These are phyloP conservation scores for Phrynocephalus versicolor DNA, from an alignment of 2,113 vertebrate species.

Conservation along the genomic window DNA sequence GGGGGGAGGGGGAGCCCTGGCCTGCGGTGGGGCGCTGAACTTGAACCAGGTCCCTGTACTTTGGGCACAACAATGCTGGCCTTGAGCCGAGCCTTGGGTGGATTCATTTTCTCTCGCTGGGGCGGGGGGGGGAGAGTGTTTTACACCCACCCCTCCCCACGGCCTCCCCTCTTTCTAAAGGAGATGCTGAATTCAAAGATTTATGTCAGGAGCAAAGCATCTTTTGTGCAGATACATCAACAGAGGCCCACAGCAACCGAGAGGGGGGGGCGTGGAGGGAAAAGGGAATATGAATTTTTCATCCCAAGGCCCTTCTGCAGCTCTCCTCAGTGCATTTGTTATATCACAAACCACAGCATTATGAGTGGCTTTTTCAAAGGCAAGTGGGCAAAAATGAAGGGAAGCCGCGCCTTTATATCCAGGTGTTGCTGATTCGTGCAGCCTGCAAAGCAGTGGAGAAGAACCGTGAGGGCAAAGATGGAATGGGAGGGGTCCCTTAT, in stretches of 20 bases:
- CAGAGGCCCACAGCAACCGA: not conserved
- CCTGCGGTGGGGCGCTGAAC: no score
- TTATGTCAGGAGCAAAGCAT: no score
- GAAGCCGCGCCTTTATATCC: not conserved
- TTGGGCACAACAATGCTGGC: not conserved
- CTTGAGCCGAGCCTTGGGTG: not conserved
- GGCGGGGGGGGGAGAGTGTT: not conserved
- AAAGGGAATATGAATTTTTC: not conserved
- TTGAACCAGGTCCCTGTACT: not conserved
- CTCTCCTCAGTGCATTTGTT: not conserved
- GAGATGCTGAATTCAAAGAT: not conserved
- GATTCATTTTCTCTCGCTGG: not conserved
- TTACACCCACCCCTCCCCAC: no score
- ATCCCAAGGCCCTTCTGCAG: not conserved
- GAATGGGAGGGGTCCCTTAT: no score
- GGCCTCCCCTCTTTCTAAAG: not conserved
- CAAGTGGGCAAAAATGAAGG: not conserved
- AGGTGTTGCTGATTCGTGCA: not conserved
- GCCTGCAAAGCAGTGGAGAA: not conserved
- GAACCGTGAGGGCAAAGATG: constrained; percentile 30
- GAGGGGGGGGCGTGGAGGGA: no score
- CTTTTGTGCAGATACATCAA: not conserved
- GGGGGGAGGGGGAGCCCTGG: no score
- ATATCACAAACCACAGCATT: not conserved
- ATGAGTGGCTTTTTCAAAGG: not conserved